Base-by-base conservation (phyloP, 2,113 vertebrate species). In the Scartelaos histophorus region DNA sequence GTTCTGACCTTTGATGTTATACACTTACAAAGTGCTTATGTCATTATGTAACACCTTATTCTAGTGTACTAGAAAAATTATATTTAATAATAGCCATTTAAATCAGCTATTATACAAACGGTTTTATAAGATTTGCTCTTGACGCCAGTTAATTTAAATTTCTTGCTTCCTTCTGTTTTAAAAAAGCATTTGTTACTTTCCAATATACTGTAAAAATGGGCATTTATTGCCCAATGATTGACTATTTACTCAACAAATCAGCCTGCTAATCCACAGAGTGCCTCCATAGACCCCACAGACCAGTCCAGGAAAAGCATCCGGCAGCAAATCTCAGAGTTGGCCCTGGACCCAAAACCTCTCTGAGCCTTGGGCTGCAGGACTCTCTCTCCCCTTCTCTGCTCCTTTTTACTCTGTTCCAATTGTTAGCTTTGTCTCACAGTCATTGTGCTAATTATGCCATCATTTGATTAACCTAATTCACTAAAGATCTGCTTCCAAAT, bases 271-370 rank as follows among this genome's bases (percentile, higher is more conserved):
- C 84, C 73, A 68, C 29, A 76, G 64, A 83, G 82, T 83, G 70
- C 74, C 34, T 78, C 54, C 12, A 43, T 9, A 43, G 38, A 43
- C 66, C 71, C 78, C 66, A 73, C 67, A 54, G 58, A 64, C 67
- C 0, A 17, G 61, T 62, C 72, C 56, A 3, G 5, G 73, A 75
- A 76, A 79, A 61, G 75, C 81, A 77, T 71, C 75, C 64, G 35
- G 53, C 82, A 75, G 82, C 84, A 88, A 76, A 87, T 84, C 79
- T 88, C 56, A 56, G 67, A 35, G 69, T 88, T 85, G 84, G 82
- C 86, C 83, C 79, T 0, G 0, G 13, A 85, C 70, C 77, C 49
- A 35, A 82, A 64, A 75, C 80, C 76, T 51, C 82, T 83, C 76
- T 15, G 81, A 46, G 51, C 58, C 81, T 80, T 75, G 69, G 56